These are phyloP conservation scores for Drosophila melanosoma DNA, from an alignment of 2,888 invertebrate genomes.

Conservation along the genomic window DNA sequence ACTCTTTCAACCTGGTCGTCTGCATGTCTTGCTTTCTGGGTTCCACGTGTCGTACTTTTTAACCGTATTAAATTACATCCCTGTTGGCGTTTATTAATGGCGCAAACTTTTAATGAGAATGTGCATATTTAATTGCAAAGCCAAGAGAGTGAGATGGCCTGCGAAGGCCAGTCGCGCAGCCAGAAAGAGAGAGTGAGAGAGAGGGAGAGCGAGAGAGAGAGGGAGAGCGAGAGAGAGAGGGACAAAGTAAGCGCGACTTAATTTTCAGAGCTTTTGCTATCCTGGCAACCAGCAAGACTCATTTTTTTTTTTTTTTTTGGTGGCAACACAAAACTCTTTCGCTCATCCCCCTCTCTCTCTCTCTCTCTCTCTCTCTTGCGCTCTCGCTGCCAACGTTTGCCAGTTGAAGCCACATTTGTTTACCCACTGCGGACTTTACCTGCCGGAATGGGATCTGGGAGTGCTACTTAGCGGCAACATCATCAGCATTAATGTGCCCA, in stretches of 20 bases:
- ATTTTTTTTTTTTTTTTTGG: slow-evolving; percentile 25
- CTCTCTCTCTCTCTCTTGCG: neutral
- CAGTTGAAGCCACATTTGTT: slow-evolving; percentile 50
- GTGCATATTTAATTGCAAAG: slow-evolving; percentile 80
- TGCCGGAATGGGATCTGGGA: slow-evolving; percentile 56
- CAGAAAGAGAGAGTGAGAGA: slow-evolving; percentile 5
- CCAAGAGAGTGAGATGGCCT: slow-evolving; percentile 60
- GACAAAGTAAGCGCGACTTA: slow-evolving; percentile 40
- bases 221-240: slow-evolving; percentile 20
- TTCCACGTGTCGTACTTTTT: slow-evolving; percentile 77
- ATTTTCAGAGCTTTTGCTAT: slow-evolving; percentile 48
- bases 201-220: slow-evolving; percentile 16
- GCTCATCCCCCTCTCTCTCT: neutral
- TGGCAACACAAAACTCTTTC: slow-evolving; percentile 17
- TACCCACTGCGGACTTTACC: slow-evolving; percentile 41
- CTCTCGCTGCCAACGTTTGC: slow-evolving; percentile 18
- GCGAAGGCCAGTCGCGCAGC: neutral
- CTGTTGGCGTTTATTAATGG: slow-evolving; percentile 80
- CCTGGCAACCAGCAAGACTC: slow-evolving; percentile 47
- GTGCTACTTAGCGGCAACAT: slow-evolving; percentile 76
- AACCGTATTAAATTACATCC: slow-evolving; percentile 80
- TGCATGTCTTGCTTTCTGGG: slow-evolving; percentile 52
- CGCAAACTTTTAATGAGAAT: slow-evolving; percentile 80
- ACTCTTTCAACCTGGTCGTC: slow-evolving; percentile 23
- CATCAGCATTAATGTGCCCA: slow-evolving; percentile 75